phyloP scores from a whole-genome alignment of 2,888 invertebrate genomes.

The Subacronicta megacephala region DNA sequence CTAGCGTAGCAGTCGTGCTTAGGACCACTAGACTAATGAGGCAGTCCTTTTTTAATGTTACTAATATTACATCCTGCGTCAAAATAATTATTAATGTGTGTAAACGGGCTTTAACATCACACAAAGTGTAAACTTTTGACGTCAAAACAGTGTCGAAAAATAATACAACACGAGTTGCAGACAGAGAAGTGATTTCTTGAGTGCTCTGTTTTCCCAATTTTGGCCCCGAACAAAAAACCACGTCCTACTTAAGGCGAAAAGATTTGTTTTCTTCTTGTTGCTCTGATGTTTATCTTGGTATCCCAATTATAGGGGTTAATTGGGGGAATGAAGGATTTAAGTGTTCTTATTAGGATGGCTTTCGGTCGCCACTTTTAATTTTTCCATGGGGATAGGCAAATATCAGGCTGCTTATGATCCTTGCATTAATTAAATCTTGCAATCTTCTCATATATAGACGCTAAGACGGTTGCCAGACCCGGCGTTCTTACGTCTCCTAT shows the following conservation, averaged over 20 bases:
- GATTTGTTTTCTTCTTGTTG: conserved; percentile 47
- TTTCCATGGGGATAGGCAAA: too few species aligned
- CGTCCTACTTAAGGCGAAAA: conserved; percentile 29
- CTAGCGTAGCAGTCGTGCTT: too few species aligned
- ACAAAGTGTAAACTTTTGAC: background rate
- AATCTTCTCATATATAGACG: too few species aligned
- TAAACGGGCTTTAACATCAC: too few species aligned
- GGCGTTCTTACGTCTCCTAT: too few species aligned
- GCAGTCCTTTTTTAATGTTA: too few species aligned
- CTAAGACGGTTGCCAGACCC: too few species aligned
- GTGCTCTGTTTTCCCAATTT: conserved; percentile 43
- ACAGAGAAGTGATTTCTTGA: conserved; percentile 44
- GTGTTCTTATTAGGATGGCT: conserved; percentile 28
- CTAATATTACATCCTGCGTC: too few species aligned
- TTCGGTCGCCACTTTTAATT: conserved; percentile 17
- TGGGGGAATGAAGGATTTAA: conserved; percentile 48
- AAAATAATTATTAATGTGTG: too few species aligned
- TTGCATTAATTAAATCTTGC: too few species aligned
- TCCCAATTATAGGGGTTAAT: conserved; percentile 56
- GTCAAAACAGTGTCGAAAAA: conserved; percentile 12
- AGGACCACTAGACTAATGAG: too few species aligned
- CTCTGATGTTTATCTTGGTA: conserved; percentile 41
- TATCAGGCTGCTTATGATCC: too few species aligned
- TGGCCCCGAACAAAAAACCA: conserved; percentile 40
- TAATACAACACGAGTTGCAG: conserved; percentile 26